These are phyloP conservation scores for Esox lucius DNA, from an alignment of 2,797 vertebrate genomes.

Conservation along the genomic window DNA sequence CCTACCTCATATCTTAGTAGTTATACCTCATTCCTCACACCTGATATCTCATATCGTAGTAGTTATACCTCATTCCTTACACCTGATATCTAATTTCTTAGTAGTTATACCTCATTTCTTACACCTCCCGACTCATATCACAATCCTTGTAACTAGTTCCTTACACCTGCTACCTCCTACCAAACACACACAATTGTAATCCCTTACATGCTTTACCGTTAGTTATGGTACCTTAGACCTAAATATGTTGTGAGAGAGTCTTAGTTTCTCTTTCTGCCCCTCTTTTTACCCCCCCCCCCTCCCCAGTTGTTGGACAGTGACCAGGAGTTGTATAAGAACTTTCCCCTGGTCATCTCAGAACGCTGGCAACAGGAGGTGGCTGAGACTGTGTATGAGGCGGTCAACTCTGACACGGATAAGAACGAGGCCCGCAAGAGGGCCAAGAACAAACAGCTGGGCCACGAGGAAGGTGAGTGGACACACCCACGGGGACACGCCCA, in stretches of 20 bases:
- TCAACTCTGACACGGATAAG: conserved; percentile 95
- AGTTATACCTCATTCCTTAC: not conserved
- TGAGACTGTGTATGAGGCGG: conserved; percentile 93
- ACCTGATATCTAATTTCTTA: no score
- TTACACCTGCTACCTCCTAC: no score
- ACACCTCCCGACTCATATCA: no score
- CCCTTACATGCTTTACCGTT: no score
- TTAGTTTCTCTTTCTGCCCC: not conserved
- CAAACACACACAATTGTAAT: no score
- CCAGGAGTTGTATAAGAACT: conserved; percentile 98
- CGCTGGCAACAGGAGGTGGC: conserved; percentile 99
- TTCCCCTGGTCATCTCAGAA: conserved; percentile 96
- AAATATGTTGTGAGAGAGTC: no score
- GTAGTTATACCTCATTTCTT: no score
- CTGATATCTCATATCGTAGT: not conserved
- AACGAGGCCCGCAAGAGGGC: conserved; percentile 91
- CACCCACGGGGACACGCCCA: no score
- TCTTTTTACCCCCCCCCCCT: not conserved
- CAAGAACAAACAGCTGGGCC: conserved; percentile 96
- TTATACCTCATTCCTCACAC: no score
- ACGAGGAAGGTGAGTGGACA: conserved; percentile 86
- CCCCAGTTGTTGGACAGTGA: conserved; percentile 92
- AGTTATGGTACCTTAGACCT: no score
- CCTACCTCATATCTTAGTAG: no score
- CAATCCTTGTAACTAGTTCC: no score